These are phyloP conservation scores for Folsomia candida DNA, from an alignment of 2,888 invertebrate species.

Conservation along the genomic window DNA sequence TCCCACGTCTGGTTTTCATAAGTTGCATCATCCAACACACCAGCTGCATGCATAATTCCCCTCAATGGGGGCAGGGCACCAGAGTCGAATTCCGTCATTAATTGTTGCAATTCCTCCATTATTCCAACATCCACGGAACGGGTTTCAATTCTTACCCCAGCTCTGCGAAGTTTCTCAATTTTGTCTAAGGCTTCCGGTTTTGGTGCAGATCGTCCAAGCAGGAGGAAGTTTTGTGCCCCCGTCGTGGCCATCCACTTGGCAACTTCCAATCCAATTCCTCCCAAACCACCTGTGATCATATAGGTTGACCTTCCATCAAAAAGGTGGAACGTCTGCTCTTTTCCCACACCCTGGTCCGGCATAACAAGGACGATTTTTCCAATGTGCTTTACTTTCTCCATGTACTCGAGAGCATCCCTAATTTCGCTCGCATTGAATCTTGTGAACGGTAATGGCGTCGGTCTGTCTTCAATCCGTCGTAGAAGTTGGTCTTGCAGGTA, in stretches of 20 bases:
- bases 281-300: slow-evolving; percentile 29
- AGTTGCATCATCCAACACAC: slow-evolving; percentile 16
- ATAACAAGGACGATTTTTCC: slow-evolving; percentile 16
- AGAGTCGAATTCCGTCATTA: neutral
- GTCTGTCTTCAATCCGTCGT: neutral
- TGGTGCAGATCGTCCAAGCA: slow-evolving; percentile 9
- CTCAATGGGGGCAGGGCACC: slow-evolving; percentile 12
- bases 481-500: neutral
- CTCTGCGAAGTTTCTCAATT: slow-evolving; percentile 1
- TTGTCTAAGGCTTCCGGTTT: neutral
- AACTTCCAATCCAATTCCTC: slow-evolving; percentile 28
- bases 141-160: neutral
- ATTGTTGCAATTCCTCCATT: neutral
- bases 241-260: slow-evolving; percentile 20
- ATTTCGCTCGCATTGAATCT: slow-evolving; percentile 16
- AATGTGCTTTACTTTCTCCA: slow-evolving; percentile 26
- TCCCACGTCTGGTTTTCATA: slow-evolving; percentile 21
- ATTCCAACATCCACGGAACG: slow-evolving; percentile 4
- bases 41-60: slow-evolving; percentile 29
- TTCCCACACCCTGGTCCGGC: slow-evolving; percentile 21
- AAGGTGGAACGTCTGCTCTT: neutral
- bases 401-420: slow-evolving; percentile 18
- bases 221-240: slow-evolving; percentile 9
- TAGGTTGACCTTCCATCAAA: slow-evolving; percentile 19
- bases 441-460: slow-evolving; percentile 14